Evolutionary conservation across 2,113 vertebrate genomes (phyloP).

Genomic region (Orycteropus afer): DNA sequence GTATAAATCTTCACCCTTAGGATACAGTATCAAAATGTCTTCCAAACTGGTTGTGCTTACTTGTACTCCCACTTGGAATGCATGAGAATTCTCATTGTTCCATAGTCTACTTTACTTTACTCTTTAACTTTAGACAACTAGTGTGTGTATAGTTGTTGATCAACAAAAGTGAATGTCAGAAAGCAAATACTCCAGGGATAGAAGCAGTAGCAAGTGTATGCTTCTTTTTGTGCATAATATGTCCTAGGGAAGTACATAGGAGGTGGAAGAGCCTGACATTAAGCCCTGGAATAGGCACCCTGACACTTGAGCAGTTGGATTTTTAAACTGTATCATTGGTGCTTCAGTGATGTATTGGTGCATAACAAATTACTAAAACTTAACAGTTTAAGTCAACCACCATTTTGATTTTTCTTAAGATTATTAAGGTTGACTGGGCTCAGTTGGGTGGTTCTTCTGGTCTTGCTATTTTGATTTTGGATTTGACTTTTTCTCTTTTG

Average conservation of each 20-base stretch:
- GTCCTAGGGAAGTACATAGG: not conserved
- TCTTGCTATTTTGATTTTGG: not conserved
- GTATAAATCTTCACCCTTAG: not conserved
- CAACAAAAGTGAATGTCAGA: not conserved
- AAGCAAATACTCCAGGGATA: not conserved
- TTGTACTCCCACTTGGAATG: not conserved
- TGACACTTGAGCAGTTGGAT: not conserved
- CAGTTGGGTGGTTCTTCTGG: not conserved
- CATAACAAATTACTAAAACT: not conserved
- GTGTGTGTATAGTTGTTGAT: not conserved
- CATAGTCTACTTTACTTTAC: not conserved
- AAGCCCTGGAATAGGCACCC: not conserved
- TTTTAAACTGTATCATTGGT: not conserved
- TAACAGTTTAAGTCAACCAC: not conserved
- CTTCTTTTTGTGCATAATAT: not conserved
- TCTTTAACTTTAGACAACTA: not conserved
- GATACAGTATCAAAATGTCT: not conserved
- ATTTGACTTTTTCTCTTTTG: not conserved
- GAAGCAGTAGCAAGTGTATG: not conserved
- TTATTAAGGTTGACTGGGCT: not conserved
- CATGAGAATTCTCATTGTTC: not conserved
- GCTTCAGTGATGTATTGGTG: not conserved
- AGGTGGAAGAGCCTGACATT: not conserved
- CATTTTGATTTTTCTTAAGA: not conserved
- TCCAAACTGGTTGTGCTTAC: not conserved